Conservation (phyloP, 2,888 invertebrate genomes). For the Caenorhabditis sp. region DNA sequence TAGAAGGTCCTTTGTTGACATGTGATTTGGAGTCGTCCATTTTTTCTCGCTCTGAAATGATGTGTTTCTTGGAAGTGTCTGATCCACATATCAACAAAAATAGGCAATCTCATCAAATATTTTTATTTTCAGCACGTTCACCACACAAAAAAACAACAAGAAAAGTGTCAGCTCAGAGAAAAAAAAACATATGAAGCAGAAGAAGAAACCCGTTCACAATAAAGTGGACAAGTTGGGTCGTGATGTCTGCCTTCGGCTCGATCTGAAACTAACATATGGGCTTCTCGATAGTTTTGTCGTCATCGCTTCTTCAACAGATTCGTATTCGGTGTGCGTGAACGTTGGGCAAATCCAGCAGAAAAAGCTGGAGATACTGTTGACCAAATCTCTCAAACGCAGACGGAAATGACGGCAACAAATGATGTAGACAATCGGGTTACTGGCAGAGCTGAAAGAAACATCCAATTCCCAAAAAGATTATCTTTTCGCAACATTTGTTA, state of each 20-base stretch:
- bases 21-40: too few relatives aligned
- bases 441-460: constrained; percentile 51
- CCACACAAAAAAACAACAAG: too few relatives aligned
- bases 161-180: background rate
- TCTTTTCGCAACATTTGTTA: background rate
- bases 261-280: constrained; percentile 53
- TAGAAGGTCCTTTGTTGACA: too few relatives aligned
- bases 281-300: constrained; percentile 41
- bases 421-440: constrained; percentile 61
- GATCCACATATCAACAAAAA: background rate
- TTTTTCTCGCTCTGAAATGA: too few relatives aligned
- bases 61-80: too few relatives aligned
- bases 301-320: constrained; percentile 40
- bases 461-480: background rate
- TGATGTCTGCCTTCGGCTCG: constrained; percentile 29
- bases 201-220: too few relatives aligned
- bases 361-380: constrained; percentile 15
- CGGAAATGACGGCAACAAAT: constrained; percentile 61
- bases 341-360: constrained; percentile 34
- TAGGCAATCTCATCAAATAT: too few relatives aligned
- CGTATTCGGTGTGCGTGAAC: constrained; percentile 25
- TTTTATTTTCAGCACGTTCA: too few relatives aligned
- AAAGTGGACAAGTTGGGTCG: constrained; percentile 31
- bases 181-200: too few relatives aligned
- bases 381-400: constrained; percentile 28